Conservation (phyloP, 2,797 vertebrate genomes). For the Acanthurus lineatus region DNA sequence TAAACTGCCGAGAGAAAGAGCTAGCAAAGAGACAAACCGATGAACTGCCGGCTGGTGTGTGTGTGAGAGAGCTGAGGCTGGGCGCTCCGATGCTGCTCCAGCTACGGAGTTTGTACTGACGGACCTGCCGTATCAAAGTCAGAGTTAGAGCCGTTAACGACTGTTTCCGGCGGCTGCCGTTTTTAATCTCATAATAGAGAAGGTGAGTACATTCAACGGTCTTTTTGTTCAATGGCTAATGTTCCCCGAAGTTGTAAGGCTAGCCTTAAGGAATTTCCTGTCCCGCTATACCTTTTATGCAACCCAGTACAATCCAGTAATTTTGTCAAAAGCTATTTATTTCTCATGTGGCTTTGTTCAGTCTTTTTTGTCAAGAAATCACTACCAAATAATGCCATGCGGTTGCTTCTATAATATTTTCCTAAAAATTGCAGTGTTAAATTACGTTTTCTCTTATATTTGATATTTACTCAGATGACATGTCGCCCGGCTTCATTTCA, state of each 20-base stretch:
- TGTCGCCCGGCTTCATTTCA: neutral
- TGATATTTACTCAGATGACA: neutral
- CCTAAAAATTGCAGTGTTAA: neutral
- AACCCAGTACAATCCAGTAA: neutral
- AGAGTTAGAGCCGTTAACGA: constrained; percentile 12
- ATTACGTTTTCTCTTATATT: neutral
- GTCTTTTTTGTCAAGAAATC: neutral
- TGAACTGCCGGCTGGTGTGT: constrained; percentile 51
- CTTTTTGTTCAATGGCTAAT: constrained; percentile 13
- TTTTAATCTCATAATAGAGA: constrained; percentile 20
- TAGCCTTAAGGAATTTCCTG: constrained; percentile 69
- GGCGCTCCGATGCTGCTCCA: constrained; percentile 61
- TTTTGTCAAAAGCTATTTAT: neutral
- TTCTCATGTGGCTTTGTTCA: neutral
- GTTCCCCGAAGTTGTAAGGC: constrained; percentile 56
- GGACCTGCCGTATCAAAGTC: constrained; percentile 21
- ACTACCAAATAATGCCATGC: neutral
- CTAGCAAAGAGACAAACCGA: constrained; percentile 66
- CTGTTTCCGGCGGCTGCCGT: constrained; percentile 22
- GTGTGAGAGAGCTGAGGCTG: constrained; percentile 45
- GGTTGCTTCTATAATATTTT: neutral
- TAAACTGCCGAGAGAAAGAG: constrained; percentile 76
- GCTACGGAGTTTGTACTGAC: constrained; percentile 48
- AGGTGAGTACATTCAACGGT: constrained; percentile 62
- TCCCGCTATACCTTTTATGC: constrained; percentile 36